Base-by-base conservation (phyloP, 2,113 vertebrate species). In the Pardalotus punctatus region DNA sequence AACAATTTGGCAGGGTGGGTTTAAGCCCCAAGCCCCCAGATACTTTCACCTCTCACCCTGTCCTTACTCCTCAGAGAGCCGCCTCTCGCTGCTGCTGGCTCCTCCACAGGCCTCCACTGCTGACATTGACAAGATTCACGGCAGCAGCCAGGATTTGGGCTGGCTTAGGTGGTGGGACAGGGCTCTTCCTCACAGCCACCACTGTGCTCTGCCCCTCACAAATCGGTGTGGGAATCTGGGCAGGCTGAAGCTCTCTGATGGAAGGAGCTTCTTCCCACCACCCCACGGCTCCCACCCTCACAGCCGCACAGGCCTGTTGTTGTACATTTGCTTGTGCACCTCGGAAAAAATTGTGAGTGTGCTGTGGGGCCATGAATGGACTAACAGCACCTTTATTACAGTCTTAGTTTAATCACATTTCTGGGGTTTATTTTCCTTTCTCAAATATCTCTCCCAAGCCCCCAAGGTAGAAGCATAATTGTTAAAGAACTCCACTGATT, bases 331-430 rank as follows among this genome's bases (percentile, higher is more conserved):
- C 56, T 40, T 24, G 17, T 11, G 22, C 54, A 38, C 17, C 27
- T 38, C 33, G n/a, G 40, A 33, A 73, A 71, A 57, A 33, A 7
- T 38, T 36, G 20, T 10, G 23, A 64, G 10, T 0, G 8, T 17
- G 29, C 27, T 51, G 12, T 14, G 54, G 61, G 27, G 33, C 38
- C 20, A 5, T 5, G 13, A 56, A 28, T 2, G 1, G 23, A 23
- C 24, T 48, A 60, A 19, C 23, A 10, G 4, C 70, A 40, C 98
- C 98, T 98, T 98, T 96, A 97, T 98, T 51, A 98, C 95, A 93
- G 98, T 99, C 92, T 98, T 98, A 98, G 98, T 99, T 98, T 12
- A 98, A 98, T 98, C 97, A 98, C 1, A 98, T 99, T 81, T 97
- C 98, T 58, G 97, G 98, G 97, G 98, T 96, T 97, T 98, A 99